Base-by-base conservation (phyloP, 2,113 vertebrate genomes). In the Azemiops feae region DNA sequence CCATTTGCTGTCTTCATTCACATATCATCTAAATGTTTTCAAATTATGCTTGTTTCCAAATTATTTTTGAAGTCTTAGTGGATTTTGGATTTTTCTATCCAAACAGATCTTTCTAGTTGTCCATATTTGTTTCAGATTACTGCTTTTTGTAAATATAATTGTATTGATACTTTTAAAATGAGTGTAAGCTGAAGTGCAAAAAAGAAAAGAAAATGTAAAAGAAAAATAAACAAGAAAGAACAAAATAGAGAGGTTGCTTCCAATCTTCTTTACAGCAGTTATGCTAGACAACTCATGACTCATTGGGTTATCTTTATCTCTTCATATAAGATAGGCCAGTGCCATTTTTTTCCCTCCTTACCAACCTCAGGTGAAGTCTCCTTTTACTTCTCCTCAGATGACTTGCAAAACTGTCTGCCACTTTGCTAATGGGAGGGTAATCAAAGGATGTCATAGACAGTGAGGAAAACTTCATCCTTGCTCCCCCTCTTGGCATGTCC, bases 81-180 rank as follows among this genome's bases (percentile, higher is more conserved):
- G 47, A 87, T 92, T 95, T 94, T 94, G 85, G 94, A 93, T 54
- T 85, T 91, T 91, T 57, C 55, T 34, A 89, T 94, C 89, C 22
- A 43, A 94, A 91, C 87, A 92, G 95, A 85, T 88, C 60, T 93
- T 96, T 91, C 92, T 90, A 64, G 53, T 92, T 96, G 85, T 91
- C 58, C 93, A 90, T 86, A 47, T 91, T 89, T 89, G 93, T 88
- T 91, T 86, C 74, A 94, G 60, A 89, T 96, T 96, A 88, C 39
- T 85, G 88, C 87, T 89, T 89, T 69, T 45, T 64, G 9, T 64
- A 60, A 60, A 60, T 60, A 60, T 27, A 60, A 64, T 30, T 64
- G 27, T 64, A 64, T 30, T 64, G 25, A 30, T 30, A 64, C 10
- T 64, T 64, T 64, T 30, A 64, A 64, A 64, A 64, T 9, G 11